phyloP scores from a whole-genome alignment of 2,797 vertebrate species.

The Aeoliscus strigatus region DNA sequence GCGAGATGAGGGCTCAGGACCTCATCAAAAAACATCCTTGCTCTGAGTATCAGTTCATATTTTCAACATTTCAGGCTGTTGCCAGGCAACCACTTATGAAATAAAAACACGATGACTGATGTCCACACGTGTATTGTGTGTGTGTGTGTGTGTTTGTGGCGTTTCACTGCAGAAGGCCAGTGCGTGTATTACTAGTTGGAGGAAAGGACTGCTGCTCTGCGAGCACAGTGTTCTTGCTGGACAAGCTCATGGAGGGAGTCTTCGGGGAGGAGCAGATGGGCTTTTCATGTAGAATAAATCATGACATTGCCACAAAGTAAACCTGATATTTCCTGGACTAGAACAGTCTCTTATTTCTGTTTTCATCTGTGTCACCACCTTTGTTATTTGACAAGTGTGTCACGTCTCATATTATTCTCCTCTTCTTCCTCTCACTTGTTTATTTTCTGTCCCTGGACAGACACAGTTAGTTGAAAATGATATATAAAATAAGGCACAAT shows the following conservation, averaged over 20 bases:
- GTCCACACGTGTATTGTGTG: conserved; percentile 23
- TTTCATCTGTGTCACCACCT: conserved; percentile 11
- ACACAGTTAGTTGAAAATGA: no score
- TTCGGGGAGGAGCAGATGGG: conserved; percentile 71
- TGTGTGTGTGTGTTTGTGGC: conserved; percentile 30
- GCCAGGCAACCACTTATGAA: conserved; percentile 62
- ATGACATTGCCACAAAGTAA: conserved; percentile 61
- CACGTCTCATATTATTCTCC: conserved; percentile 4
- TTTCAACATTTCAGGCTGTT: conserved; percentile 50
- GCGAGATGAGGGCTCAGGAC: conserved; percentile 39
- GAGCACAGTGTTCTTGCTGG: conserved; percentile 64
- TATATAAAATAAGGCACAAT: no score
- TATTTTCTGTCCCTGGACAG: neutral
- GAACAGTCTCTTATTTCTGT: conserved; percentile 30
- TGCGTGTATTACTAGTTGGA: conserved; percentile 50
- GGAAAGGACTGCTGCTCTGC: conserved; percentile 50
- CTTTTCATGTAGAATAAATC: conserved; percentile 75
- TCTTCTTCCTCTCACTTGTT: neutral
- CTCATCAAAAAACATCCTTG: conserved; percentile 46
- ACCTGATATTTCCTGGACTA: conserved; percentile 49
- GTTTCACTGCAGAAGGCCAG: conserved; percentile 19
- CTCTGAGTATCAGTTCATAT: conserved; percentile 41
- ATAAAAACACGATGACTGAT: conserved; percentile 35
- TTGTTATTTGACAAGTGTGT: no score
- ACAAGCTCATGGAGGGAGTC: conserved; percentile 58